Evolutionary conservation across 2,888 invertebrate genomes (phyloP), one percentile per base, ranked within the genome.

Genomic region (Brenthis ino): DNA sequence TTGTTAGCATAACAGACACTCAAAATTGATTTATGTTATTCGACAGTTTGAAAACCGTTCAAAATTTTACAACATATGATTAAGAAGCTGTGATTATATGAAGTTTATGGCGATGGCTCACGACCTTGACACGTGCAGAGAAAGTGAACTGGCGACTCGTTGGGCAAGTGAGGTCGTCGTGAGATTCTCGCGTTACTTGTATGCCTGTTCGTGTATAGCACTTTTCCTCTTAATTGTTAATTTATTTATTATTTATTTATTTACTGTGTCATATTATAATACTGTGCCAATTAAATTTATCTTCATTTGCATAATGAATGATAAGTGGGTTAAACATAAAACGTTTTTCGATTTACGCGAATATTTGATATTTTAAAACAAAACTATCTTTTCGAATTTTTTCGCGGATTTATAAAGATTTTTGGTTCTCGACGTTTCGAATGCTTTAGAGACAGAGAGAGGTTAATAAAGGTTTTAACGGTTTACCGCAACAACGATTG

Each of bases 141-240:
- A 93, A 93, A 93, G 92, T 92, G 88, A 87, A 87, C 87, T 75
- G 82, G 87, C 91, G 82, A 85, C 90, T 89, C 84, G 76, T 91
- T 88, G 82, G 77, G 83, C 83, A 89, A 91, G 79, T 68, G 74
- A 76, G 80, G 85, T 83, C 83, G 82, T 64, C 69, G 74, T 65
- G 64, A 70, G 72, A 71, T 69, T 65, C 61, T 57, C 60, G 65
- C 50, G 56, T 20, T 48, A 28, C 43, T 43, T 55, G n/a, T 16
- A 24, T 24, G 51, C 28, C 13, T 57, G 57, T 11, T 24, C 57
- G 54, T 53, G 57, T 63, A 51, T 65, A 64, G 54, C 53, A 54
- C 60, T 67, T 67, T 67, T 71, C 65, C 65, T 57, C 14, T 69
- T n/a, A 54, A 64, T 48, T 28, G n/a, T 50, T 16, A 2, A 58